Conservation (phyloP, 1,140 invertebrate genomes). For the Caerostris darwini region DNA sequence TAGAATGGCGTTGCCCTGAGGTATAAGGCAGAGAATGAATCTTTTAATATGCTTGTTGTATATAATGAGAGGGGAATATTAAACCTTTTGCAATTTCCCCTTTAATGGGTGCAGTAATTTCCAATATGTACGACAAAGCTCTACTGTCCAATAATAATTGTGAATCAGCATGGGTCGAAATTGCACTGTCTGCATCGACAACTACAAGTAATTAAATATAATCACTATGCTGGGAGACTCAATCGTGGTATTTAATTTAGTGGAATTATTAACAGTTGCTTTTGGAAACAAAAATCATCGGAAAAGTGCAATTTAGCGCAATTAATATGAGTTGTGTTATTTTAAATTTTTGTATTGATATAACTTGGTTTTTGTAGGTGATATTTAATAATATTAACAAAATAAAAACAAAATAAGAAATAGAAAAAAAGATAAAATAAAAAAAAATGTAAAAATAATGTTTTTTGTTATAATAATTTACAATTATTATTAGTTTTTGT, state of each 20-base stretch:
- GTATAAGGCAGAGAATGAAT: not conserved
- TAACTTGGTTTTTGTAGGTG: too few relatives aligned
- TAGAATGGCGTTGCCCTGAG: not conserved
- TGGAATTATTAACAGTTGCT: not conserved
- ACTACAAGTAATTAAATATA: constrained; percentile 16
- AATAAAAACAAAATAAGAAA: too few relatives aligned
- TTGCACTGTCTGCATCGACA: not conserved
- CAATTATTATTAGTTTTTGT: not conserved
- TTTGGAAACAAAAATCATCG: not conserved
- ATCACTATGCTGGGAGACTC: not conserved
- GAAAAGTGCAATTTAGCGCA: not conserved
- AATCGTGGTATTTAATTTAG: not conserved
- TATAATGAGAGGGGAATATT: constrained; percentile 33
- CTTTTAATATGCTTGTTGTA: constrained; percentile 56
- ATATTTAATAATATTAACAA: too few relatives aligned
- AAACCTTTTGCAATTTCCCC: constrained; percentile 59
- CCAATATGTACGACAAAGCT: not conserved
- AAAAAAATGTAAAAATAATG: too few relatives aligned
- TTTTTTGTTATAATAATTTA: not conserved
- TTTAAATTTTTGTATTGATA: too few relatives aligned
- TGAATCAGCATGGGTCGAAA: not conserved
- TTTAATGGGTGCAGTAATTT: constrained; percentile 27
- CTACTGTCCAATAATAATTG: not conserved
- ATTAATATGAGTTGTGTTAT: not conserved
- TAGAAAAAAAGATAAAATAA: too few relatives aligned